These are phyloP conservation scores for Drosophila neonasuta DNA, from an alignment of 2,888 invertebrate species.

Conservation along the genomic window DNA sequence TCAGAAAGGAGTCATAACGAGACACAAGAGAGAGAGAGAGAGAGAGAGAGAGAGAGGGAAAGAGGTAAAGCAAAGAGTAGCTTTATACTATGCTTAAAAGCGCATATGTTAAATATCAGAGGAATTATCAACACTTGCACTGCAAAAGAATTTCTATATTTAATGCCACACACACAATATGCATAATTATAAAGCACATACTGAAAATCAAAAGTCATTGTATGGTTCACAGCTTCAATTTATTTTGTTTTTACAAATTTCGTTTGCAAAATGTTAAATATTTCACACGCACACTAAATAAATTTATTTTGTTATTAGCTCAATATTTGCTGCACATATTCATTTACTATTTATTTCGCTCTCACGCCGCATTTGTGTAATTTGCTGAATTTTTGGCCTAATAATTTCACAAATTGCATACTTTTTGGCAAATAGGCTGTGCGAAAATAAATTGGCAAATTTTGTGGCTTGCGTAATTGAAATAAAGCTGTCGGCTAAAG, in stretches of 20 bases:
- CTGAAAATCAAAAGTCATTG: constrained; percentile 1
- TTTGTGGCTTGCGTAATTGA: constrained; percentile 67
- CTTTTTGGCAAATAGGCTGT: constrained; percentile 19
- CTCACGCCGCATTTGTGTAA: constrained; percentile 1
- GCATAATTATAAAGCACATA: constrained; percentile 2
- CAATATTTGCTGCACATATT: constrained; percentile 6
- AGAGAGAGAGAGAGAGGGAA: not conserved
- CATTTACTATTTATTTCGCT: not conserved
- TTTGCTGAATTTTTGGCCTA: constrained; percentile 11
- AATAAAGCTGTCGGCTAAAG: constrained; percentile 31
- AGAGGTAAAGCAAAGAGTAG: not conserved
- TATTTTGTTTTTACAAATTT: not conserved
- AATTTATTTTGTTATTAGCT: constrained; percentile 9
- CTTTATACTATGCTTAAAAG: not conserved
- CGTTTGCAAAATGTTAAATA: not conserved
- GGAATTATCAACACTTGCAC: constrained; percentile 19
- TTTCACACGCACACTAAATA: not conserved
- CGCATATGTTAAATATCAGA: constrained; percentile 29
- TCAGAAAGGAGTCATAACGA: constrained; percentile 13
- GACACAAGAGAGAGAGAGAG: not conserved
- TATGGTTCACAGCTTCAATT: not conserved
- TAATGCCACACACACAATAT: constrained; percentile 17
- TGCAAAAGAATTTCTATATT: constrained; percentile 8
- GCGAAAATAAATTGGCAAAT: constrained; percentile 67
- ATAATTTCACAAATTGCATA: constrained; percentile 38